A percentile compares a stretch with the other conserved stretches of the same genome.
Conservation (phyloP, 2,113 vertebrate species). For the Anolis sagrei region DNA sequence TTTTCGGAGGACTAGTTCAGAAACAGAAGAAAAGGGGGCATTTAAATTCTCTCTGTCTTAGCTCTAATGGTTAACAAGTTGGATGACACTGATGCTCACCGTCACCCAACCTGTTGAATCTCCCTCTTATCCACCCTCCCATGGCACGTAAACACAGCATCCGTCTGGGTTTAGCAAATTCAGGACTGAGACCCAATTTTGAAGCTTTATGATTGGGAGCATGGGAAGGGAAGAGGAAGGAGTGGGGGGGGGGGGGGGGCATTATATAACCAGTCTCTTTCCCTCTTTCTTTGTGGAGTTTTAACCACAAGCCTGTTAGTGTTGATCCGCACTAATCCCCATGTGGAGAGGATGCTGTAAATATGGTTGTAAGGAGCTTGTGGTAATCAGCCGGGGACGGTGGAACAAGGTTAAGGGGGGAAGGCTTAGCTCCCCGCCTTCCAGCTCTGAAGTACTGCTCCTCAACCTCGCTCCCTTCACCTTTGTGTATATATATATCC, state of each 20-base stretch:
- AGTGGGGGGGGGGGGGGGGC: background rate
- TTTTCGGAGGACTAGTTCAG: background rate
- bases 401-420: background rate
- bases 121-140: background rate
- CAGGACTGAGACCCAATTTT: background rate
- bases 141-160: background rate
- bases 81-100: background rate
- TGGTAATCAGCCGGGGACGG: background rate
- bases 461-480: background rate
- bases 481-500: no score
- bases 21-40: background rate
- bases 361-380: slow-evolving; percentile 32
- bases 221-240: no score
- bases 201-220: slow-evolving; percentile 4
- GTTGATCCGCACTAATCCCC: slow-evolving; percentile 16
- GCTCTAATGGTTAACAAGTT: background rate
- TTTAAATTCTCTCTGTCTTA: background rate
- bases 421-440: no score
- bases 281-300: background rate
- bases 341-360: slow-evolving; percentile 31
- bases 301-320: slow-evolving; percentile 18
- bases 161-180: background rate
- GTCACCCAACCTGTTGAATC: background rate
- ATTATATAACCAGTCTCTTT: slow-evolving; percentile 15
- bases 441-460: background rate